Evolutionary conservation across 2,888 invertebrate genomes (phyloP).

Genomic region (Allygus modestus): DNA sequence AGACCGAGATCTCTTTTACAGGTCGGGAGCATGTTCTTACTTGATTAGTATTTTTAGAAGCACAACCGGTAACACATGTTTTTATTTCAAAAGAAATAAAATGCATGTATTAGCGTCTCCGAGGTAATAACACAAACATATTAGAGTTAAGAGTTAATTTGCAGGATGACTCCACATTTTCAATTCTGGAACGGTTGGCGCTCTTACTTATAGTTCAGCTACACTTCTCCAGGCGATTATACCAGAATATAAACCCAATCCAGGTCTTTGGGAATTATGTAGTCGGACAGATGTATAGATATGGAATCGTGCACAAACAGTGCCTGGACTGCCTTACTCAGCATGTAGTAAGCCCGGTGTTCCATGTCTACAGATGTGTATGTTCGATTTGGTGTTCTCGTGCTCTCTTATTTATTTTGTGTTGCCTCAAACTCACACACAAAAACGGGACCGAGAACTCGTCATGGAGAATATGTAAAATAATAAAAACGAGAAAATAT

Average conservation of each 20-base stretch:
- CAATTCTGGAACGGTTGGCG: too few species aligned
- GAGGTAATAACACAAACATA: too few species aligned
- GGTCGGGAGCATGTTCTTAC: slow-evolving; percentile 30
- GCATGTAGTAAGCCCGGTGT: slow-evolving; percentile 51
- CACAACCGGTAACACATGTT: not conserved
- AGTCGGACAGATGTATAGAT: slow-evolving; percentile 29
- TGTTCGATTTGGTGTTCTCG: slow-evolving; percentile 50
- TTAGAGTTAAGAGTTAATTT: too few species aligned
- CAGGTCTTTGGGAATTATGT: slow-evolving; percentile 50
- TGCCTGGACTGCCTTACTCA: slow-evolving; percentile 30
- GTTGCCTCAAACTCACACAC: slow-evolving; percentile 35
- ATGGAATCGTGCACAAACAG: slow-evolving; percentile 50
- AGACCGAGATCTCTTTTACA: not conserved
- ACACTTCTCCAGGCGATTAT: not conserved
- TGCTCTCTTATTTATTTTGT: slow-evolving; percentile 4
- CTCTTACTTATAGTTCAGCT: too few species aligned
- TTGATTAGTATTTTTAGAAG: not conserved
- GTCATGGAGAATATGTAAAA: not conserved
- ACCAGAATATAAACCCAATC: not conserved
- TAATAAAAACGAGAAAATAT: not conserved
- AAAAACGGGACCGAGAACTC: not conserved
- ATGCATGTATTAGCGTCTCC: too few species aligned
- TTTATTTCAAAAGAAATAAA: too few species aligned
- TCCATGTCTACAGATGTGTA: slow-evolving; percentile 42
- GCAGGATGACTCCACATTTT: too few species aligned